phyloP scores from a whole-genome alignment of 2,888 invertebrate species.

The Drosophila longiperda region DNA sequence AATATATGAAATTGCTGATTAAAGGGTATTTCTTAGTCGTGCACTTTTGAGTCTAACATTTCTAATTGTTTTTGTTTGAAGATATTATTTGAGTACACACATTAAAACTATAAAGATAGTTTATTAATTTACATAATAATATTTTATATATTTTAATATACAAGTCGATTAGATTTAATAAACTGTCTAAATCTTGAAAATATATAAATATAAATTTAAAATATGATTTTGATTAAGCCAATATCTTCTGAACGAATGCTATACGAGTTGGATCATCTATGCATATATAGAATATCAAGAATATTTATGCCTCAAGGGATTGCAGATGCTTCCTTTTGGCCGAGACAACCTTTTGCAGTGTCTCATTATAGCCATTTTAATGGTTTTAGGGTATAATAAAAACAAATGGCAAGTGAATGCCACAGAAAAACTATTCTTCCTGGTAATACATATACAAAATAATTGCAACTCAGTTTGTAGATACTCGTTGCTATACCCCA shows the following conservation, averaged over 20 bases:
- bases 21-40: background rate
- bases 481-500: background rate
- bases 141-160: background rate
- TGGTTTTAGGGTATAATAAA: background rate
- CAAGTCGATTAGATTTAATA: background rate
- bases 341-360: background rate
- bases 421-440: constrained; percentile 11
- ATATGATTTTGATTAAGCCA: background rate
- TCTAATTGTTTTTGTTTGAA: background rate
- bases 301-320: background rate
- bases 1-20: too few relatives aligned
- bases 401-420: constrained; percentile 3
- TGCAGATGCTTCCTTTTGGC: background rate
- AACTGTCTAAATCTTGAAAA: too few relatives aligned
- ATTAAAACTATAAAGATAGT: background rate
- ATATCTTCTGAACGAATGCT: background rate
- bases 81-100: background rate
- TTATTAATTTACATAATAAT: background rate
- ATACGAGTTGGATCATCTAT: background rate
- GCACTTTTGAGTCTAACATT: background rate
- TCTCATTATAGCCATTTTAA: background rate
- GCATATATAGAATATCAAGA: background rate
- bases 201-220: background rate
- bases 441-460: background rate
- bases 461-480: constrained; percentile 1